Evolutionary conservation across 2,888 invertebrate species (phyloP).

Genomic region (Salticus scenicus): DNA sequence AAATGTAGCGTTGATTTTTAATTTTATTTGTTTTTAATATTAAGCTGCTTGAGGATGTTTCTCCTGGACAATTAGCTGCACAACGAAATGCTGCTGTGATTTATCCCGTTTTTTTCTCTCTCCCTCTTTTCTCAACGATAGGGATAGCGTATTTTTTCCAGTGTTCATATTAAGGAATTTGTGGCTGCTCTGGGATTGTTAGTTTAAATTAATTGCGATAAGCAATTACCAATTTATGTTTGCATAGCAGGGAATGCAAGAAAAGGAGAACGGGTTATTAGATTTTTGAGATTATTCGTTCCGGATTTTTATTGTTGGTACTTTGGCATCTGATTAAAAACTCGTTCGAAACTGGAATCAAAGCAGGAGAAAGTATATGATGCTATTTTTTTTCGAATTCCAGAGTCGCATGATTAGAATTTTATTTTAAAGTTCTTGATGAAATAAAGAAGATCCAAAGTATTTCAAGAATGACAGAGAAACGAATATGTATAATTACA

Average conservation of each 20-base stretch:
- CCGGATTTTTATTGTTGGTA: slow-evolving; percentile 53
- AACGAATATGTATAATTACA: neutral
- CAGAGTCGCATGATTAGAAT: neutral
- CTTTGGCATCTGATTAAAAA: slow-evolving; percentile 61
- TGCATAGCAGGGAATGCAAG: slow-evolving; percentile 36
- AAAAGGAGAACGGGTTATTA: slow-evolving; percentile 17
- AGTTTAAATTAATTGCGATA: slow-evolving; percentile 69
- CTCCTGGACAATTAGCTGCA: slow-evolving; percentile 60
- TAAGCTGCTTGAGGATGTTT: slow-evolving; percentile 57
- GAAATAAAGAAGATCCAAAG: neutral
- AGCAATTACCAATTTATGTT: slow-evolving; percentile 66
- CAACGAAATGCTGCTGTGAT: slow-evolving; percentile 60
- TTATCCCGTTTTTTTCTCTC: slow-evolving; percentile 48
- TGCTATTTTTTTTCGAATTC: neutral
- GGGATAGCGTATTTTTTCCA: slow-evolving; percentile 31
- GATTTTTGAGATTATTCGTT: slow-evolving; percentile 53
- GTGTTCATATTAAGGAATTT: slow-evolving; percentile 68
- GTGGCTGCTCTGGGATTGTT: slow-evolving; percentile 66
- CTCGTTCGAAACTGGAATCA: slow-evolving; percentile 29
- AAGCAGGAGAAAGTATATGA: neutral
- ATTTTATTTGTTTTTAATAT: slow-evolving; percentile 69
- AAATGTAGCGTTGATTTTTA: slow-evolving; percentile 66
- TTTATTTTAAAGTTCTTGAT: neutral
- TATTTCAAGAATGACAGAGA: neutral
- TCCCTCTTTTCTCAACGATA: slow-evolving; percentile 15